Conservation (phyloP, 2,113 vertebrate species). For the Notothenia coriiceps region DNA sequence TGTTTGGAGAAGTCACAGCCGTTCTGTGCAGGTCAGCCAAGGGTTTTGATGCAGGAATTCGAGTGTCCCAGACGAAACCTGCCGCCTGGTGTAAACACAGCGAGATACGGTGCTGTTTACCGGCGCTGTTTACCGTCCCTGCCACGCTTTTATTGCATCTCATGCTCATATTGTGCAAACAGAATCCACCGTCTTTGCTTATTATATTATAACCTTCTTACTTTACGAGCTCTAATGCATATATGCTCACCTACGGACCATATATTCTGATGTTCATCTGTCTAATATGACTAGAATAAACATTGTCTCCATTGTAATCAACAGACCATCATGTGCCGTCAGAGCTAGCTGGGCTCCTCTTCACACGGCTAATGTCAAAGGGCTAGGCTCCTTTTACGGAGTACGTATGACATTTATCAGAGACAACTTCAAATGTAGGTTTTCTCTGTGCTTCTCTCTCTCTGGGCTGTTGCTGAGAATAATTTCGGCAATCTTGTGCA, state of each 20-base stretch:
- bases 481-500: slow-evolving; percentile 25
- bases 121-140: slow-evolving; percentile 14
- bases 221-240: slow-evolving; percentile 16
- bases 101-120: slow-evolving; percentile 29
- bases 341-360: slow-evolving; percentile 78
- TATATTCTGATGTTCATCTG: slow-evolving; percentile 11
- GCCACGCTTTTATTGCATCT: slow-evolving; percentile 35
- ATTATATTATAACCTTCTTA: not conserved
- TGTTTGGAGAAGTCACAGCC: slow-evolving; percentile 71
- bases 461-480: slow-evolving; percentile 16
- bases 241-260: not conserved
- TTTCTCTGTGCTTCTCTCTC: slow-evolving; percentile 50
- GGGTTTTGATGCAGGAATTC: slow-evolving; percentile 57
- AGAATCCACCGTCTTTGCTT: not conserved
- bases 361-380: slow-evolving; percentile 81
- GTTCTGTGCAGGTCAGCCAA: slow-evolving; percentile 67
- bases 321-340: slow-evolving; percentile 71
- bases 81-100: slow-evolving; percentile 59
- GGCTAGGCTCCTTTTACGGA: slow-evolving; percentile 77
- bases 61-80: slow-evolving; percentile 42
- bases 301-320: slow-evolving; percentile 41
- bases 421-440: slow-evolving; percentile 29
- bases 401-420: slow-evolving; percentile 53
- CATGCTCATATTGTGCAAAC: slow-evolving; percentile 22
- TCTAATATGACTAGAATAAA: slow-evolving; percentile 24